Base-by-base conservation (phyloP, 92 coral and sea anemone genomes). In the Bergia sp. region DNA sequence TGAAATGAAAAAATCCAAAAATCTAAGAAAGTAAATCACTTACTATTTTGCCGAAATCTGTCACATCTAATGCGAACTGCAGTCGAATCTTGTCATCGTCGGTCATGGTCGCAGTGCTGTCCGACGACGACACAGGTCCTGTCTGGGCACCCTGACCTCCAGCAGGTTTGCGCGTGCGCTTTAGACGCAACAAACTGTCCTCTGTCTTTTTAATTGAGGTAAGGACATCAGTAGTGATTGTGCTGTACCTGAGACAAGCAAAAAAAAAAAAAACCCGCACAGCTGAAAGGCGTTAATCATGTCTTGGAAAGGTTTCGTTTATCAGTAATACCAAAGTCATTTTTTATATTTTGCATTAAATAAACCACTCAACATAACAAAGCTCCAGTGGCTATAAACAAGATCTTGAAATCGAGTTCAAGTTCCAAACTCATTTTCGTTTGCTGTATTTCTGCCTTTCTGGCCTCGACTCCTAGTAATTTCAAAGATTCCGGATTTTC, bases 71-170 rank as follows among this genome's bases (percentile, higher is more conserved):
- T 40, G 96, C 91, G 87, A 97, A 97, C 91, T 97, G 99, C 76
- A 93, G 87, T 15, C 99, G 93, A 57, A 97, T 97, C 90, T 97
- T 97, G 86, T 97, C 99, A 82, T 97, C 99, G 91, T 97, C 99
- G 66, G 96, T 95, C 92, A 97, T 92, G 9, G 95, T 85, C 13
- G 94, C 88, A 20, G 83, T 89, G 61, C 83, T 86, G 43, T 95
- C 98, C 79, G 86, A 89, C 0, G 88, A 57, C 43, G 73, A 88
- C 7, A 90, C 85, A 11, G 93, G 49, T 69, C 92, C 89, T 23
- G 90, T 37, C 45, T 90, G 90, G 76, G 82, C 55, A 0, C 90
- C 94, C 61, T 86, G 81, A 18, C 93, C 86, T 82, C 90, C 98
- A 16, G 89, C 93, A 69, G 93, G 93, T 82, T 97, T 97, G 76